Evolutionary conservation across 2,888 invertebrate species (phyloP), one percentile per base, ranked within the genome.

Genomic region (Leptopilina myrica): DNA sequence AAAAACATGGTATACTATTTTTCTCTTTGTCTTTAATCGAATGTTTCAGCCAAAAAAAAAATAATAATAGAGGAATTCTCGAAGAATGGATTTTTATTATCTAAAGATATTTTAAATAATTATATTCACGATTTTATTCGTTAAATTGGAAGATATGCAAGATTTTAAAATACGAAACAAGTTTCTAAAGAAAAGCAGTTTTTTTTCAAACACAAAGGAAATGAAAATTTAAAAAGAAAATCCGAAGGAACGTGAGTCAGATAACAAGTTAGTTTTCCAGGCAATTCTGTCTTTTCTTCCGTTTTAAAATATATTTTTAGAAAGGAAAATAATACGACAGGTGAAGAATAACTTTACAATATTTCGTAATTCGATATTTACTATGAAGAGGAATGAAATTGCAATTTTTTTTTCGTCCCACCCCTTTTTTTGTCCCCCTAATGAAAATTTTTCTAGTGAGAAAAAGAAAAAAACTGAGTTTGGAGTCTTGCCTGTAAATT

Each of bases 381-480:
- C 6, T 4, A 49, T 49, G 49, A 49, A 49, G 49, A 49, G 43
- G 43, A 43, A 43, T 8, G 43, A 8, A 49, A 49, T 49, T 49
- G 49, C 9, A 49, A 49, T 49, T 43, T 43, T 49, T 43, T 49
- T 59, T 73, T 26, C n/a, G 8, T 73, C n/a, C 33, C 9, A 14
- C 73, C 56, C 73, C 56, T 5, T 5, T 33, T 33, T 53, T 40
- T 56, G 73, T 33, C 1, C 33, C 33, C 56, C 15, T 56, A 73
- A 73, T 14, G 33, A 33, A 2, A 53, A 59, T 73, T 56, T 73
- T 73, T 49, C 40, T 73, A 79, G 76, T 76, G 59, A 46, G 56
- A 49, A 49, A 49, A 49, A 12, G 67, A 76, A 64, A 73, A 73
- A 62, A 76, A 53, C 20, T 56, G 43, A 53, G 15, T 20, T 69